phyloP scores from a whole-genome alignment of 2,888 invertebrate genomes.

The Tethea ocularis region DNA sequence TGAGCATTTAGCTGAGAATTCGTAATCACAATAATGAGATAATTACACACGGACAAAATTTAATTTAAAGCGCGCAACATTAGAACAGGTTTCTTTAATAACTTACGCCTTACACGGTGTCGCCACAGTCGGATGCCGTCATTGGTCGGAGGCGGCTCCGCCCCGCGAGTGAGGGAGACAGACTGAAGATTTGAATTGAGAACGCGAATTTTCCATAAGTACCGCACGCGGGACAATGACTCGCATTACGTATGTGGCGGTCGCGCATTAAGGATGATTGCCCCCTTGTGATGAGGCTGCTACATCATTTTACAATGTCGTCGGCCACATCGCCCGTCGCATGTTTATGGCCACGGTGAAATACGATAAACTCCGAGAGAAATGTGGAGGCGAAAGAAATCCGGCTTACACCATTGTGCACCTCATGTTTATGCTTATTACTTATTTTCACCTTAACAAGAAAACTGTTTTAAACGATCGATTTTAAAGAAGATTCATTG shows the following conservation, averaged over 20 bases:
- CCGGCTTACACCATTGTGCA: conserved; percentile 71
- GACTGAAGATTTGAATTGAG: conserved; percentile 83
- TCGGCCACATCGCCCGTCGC: conserved; percentile 69
- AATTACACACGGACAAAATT: conserved; percentile 84
- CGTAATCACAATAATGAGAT: conserved; percentile 84
- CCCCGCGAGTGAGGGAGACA: conserved; percentile 82
- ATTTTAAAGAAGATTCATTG: conserved; percentile 52
- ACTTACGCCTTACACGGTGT: conserved; percentile 83
- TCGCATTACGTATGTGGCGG: conserved; percentile 83
- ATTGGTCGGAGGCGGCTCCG: conserved; percentile 82
- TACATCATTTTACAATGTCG: conserved; percentile 82
- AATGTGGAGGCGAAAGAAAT: conserved; percentile 79
- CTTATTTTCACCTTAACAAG: conserved; percentile 78
- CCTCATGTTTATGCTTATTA: conserved; percentile 79
- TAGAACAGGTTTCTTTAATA: conserved; percentile 84
- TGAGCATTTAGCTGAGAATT: conserved; percentile 81
- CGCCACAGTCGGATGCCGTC: conserved; percentile 78
- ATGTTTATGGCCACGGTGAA: conserved; percentile 76
- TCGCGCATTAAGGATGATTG: conserved; percentile 83
- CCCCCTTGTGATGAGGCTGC: conserved; percentile 82
- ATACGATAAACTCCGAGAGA: conserved; percentile 77
- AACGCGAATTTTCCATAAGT: conserved; percentile 84
- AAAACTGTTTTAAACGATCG: conserved; percentile 60
- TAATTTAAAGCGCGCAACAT: conserved; percentile 84
- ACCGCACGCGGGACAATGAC: conserved; percentile 83